These are phyloP conservation scores for Drosophila bocki DNA, from an alignment of 1,140 invertebrate genomes.

Conservation along the genomic window DNA sequence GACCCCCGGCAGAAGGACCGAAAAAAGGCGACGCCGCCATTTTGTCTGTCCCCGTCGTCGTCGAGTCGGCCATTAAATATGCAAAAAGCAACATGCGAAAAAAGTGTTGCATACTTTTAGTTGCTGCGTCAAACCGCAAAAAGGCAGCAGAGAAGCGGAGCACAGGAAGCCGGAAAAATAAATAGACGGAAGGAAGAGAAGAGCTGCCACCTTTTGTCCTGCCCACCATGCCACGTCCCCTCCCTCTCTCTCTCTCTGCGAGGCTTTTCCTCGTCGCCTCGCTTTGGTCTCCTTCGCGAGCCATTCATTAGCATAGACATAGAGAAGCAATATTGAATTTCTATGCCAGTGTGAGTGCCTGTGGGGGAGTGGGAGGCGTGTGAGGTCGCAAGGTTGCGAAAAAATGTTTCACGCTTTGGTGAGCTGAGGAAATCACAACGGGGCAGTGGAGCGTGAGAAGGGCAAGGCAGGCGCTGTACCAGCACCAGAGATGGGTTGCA, in stretches of 20 bases:
- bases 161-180: slow-evolving; percentile 80
- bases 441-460: slow-evolving; percentile 43
- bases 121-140: slow-evolving; percentile 79
- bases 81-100: slow-evolving; percentile 81
- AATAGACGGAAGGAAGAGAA: slow-evolving; percentile 51
- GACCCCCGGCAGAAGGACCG: slow-evolving; percentile 1
- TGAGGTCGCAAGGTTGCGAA: slow-evolving; percentile 73
- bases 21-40: slow-evolving; percentile 61
- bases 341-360: slow-evolving; percentile 48
- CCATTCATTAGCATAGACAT: slow-evolving; percentile 81
- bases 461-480: slow-evolving; percentile 12
- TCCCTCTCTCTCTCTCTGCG: background rate
- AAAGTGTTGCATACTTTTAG: slow-evolving; percentile 82
- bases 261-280: background rate
- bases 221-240: background rate
- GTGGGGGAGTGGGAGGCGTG: slow-evolving; percentile 10
- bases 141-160: slow-evolving; percentile 60
- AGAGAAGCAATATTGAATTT: slow-evolving; percentile 78
- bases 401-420: slow-evolving; percentile 74
- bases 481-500: background rate
- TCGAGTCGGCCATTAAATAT: slow-evolving; percentile 70
- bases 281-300: slow-evolving; percentile 30
- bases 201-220: slow-evolving; percentile 1
- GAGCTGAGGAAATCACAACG: slow-evolving; percentile 64
- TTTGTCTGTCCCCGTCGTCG: slow-evolving; percentile 66